These are phyloP conservation scores for Bos javanicus DNA, from an alignment of 2,113 vertebrate species.

Conservation along the genomic window DNA sequence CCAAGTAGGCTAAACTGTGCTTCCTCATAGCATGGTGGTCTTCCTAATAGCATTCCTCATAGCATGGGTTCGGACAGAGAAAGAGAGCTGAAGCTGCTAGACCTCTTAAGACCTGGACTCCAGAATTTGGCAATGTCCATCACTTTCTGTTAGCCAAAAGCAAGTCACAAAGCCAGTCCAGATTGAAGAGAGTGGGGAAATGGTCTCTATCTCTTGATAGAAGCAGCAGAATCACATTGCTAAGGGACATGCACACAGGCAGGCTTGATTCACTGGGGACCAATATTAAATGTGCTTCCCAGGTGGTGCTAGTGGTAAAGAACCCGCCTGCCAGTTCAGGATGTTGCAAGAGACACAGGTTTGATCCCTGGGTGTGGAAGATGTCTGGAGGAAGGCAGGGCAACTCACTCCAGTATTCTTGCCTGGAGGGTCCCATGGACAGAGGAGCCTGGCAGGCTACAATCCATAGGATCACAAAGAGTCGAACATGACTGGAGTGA, in stretches of 20 bases:
- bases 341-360: not conserved
- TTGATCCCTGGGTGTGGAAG: not conserved
- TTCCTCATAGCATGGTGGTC: not conserved
- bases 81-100: not conserved
- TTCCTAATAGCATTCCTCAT: not conserved
- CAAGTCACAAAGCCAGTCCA: not conserved
- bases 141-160: not conserved
- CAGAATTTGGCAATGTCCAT: not conserved
- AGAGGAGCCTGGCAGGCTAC: not conserved
- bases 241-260: not conserved
- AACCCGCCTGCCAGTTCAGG: fast-evolving
- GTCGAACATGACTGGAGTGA: not conserved
- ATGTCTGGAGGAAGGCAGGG: not conserved
- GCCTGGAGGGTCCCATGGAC: not conserved
- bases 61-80: not conserved
- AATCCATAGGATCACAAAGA: not conserved
- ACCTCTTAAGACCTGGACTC: not conserved
- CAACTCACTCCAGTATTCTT: not conserved
- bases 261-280: not conserved
- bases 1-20: not conserved
- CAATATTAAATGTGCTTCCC: not conserved
- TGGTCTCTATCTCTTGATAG: not conserved
- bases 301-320: not conserved
- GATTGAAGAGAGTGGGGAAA: not conserved
- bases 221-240: not conserved